Base-by-base conservation (phyloP, 2,888 invertebrate genomes). In the Adelognathus sp. region DNA sequence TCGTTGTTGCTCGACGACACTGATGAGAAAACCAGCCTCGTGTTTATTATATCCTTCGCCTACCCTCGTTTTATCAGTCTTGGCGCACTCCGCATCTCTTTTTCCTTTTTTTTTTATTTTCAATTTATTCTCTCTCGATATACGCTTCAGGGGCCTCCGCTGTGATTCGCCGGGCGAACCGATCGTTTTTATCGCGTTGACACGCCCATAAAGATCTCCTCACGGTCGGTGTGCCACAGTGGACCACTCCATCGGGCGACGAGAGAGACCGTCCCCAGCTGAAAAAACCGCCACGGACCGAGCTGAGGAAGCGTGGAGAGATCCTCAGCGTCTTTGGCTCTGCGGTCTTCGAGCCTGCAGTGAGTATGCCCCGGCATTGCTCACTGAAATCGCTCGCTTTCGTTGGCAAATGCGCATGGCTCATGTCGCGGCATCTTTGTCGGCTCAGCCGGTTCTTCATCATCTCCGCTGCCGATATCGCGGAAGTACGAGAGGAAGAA, bases 371-470 rank as follows among this genome's bases (percentile, higher is more conserved):
- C 54, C 39, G 60, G 39, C 41, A 14, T 24, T 39, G 60, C 39
- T 60, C 64, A 52, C 66, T 39, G 50, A n/a, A 52, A 21, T 14
- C 36, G 27, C 52, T 54, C 18, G 33, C 54, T 36, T 52, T 54
- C 41, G 41, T 41, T 27, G 39, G 39, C 77, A 44, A 63, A 67
- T 52, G 69, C 56, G 70, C 52, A 60, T 76, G 84, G 86, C 80
- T 86, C 89, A 88, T 89, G 89, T 89, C 86, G 86, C 88, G 89
- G 88, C 84, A 88, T 88, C 89, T 89, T 89, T 89, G 89, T 89
- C 89, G 89, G 89, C 87, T 73, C 79, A 75, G 83, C 80, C 84
- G 89, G 88, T 88, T 88, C 88, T 89, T 86, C 89, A 89, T 89
- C 89, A 89, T 89, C 87, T 84, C 84, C 80, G 54, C 70, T 85